Percentiles rank a stretch among this genome's conserved stretches.
Evolutionary conservation across 2,113 vertebrate species (phyloP).

Genomic region (Mionectes macconnelli): DNA sequence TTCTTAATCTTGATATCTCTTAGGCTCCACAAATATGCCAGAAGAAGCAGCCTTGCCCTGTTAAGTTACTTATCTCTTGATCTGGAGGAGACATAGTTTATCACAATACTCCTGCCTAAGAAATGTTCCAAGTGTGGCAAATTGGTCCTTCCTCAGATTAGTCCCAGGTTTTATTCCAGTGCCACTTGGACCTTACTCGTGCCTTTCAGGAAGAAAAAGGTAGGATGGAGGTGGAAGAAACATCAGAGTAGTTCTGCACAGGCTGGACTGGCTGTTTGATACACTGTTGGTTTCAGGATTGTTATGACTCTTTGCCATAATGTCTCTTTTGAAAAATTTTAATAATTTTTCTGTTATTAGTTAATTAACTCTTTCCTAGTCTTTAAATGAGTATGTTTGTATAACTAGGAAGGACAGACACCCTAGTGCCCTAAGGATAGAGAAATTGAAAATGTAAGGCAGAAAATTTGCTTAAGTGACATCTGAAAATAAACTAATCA

Average conservation of each 20-base stretch:
- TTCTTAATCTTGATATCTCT: neutral
- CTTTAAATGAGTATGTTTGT: neutral
- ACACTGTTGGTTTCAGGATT: neutral
- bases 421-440: neutral
- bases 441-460: neutral
- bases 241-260: neutral
- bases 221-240: neutral
- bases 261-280: neutral
- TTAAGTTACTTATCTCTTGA: neutral
- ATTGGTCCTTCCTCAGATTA: neutral
- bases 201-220: neutral
- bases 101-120: neutral
- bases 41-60: neutral
- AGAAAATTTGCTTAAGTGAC: neutral
- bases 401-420: neutral
- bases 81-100: neutral
- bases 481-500: neutral
- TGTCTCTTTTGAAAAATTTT: neutral
- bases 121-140: neutral
- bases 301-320: neutral
- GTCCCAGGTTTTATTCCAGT: neutral
- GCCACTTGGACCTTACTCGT: neutral
- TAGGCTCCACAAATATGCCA: neutral
- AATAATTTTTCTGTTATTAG: neutral
- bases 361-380: neutral